Percentiles rank a stretch among this genome's conserved stretches.
Conservation (phyloP, 2,797 vertebrate species). For the Mustela erminea region DNA sequence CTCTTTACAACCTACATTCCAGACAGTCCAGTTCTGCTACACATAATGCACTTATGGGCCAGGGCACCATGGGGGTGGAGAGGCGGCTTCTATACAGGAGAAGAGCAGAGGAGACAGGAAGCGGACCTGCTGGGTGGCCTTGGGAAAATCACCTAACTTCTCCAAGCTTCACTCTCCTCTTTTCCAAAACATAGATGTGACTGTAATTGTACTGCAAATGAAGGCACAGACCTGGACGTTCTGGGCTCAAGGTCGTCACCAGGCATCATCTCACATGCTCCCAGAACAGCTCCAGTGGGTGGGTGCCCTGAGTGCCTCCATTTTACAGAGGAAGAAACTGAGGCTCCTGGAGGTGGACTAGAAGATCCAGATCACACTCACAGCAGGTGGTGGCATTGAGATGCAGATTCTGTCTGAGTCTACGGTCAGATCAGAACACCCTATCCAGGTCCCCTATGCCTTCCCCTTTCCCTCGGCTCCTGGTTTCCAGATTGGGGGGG, state of each 20-base stretch:
- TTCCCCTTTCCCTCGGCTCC: neutral
- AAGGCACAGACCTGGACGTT: neutral
- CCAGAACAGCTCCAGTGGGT: neutral
- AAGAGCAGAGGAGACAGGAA: neutral
- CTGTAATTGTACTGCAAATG: neutral
- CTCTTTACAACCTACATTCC: neutral
- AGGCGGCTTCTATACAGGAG: neutral
- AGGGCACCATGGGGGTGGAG: neutral
- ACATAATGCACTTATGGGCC: neutral
- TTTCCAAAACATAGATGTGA: neutral
- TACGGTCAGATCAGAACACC: neutral
- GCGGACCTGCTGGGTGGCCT: neutral
- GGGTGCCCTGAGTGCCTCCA: neutral
- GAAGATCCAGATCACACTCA: neutral
- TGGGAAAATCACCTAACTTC: neutral
- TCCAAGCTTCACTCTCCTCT: conserved; percentile 7
- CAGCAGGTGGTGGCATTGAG: accelerated
- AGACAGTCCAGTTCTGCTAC: neutral
- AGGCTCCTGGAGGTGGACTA: neutral
- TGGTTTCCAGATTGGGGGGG: neutral
- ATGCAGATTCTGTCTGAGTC: neutral
- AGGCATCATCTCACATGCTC: neutral
- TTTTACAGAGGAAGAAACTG: neutral
- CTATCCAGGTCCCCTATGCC: neutral
- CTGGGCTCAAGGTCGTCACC: neutral